Conservation (phyloP, 2,797 vertebrate genomes). For the Rhodeus uyekii region DNA sequence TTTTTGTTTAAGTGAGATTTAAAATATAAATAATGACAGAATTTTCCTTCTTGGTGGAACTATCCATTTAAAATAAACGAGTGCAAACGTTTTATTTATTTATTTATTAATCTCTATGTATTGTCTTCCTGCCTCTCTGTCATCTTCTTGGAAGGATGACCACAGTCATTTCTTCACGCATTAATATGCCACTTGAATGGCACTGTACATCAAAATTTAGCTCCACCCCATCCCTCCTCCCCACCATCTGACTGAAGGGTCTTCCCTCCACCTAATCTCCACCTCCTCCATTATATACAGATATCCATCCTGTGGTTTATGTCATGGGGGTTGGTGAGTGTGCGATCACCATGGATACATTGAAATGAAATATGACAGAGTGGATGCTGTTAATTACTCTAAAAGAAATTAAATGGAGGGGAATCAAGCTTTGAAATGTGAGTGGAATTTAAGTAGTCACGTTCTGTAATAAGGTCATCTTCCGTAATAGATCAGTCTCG, state of each 20-base stretch:
- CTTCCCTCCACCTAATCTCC: constrained; percentile 46
- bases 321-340: constrained; percentile 48
- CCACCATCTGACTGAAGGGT: constrained; percentile 10
- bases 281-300: constrained; percentile 32
- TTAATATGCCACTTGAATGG: constrained; percentile 42
- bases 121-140: neutral
- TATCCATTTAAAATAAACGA: neutral
- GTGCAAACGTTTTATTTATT: neutral
- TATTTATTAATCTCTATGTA: neutral
- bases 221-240: constrained; percentile 6
- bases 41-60: no score
- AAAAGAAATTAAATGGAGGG: constrained; percentile 60
- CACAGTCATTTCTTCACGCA: constrained; percentile 18
- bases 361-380: constrained; percentile 55
- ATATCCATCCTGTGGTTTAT: constrained; percentile 56
- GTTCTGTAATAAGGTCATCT: constrained; percentile 58
- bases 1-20: neutral
- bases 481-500: constrained; percentile 50
- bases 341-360: constrained; percentile 57
- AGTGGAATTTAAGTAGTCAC: constrained; percentile 62
- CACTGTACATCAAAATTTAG: constrained; percentile 34
- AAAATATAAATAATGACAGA: neutral
- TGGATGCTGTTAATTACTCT: constrained; percentile 59
- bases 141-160: constrained; percentile 1
- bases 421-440: constrained; percentile 59